Base-by-base conservation (phyloP, 1,140 invertebrate genomes). In the Drosophila ficusphila region DNA sequence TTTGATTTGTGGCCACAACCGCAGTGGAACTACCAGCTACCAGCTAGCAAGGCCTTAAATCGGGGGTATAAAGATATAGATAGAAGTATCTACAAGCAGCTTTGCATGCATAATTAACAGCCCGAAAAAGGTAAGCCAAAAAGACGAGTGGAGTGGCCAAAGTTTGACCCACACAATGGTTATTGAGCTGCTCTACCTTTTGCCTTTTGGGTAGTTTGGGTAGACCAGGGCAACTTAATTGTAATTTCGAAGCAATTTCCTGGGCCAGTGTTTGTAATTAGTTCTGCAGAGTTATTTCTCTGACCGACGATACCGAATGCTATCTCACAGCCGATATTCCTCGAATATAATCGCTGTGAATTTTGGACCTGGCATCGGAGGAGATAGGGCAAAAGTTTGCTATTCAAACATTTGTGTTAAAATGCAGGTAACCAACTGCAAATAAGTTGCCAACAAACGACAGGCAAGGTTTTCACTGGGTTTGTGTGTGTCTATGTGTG, bases 341-440 rank as follows among this genome's bases (percentile, higher is more conserved):
- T 21, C 18, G 16, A 34, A 52, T 21, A 27, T 65, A 68, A 69
- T 68, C 47, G 39, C 39, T 39, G 8, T 11, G 44, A 56, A 51
- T 38, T 74, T 41, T 42, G 9, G n/a, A n/a, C 11, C 31, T 18
- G 41, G 31, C 41, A 60, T 38, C 19, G 29, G 7, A 14, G 5
- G 16, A 57, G 54, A 42, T 57, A 51, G 47, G 27, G 33, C n/a
- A 52, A 75, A 76, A 76, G 47, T 86, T 62, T 56, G 54, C 51
- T 69, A 74, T 88, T 69, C 82, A 86, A 88, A 88, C 56, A 86
- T 81, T 86, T 76, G 69, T 71, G 82, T 77, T 76, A 81, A 81
- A 65, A 62, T 86, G 82, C 69, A 81, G 82, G 77, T 81, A 86
- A 88, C 82, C 81, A 73, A 88, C 68, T 81, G 83, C 75, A 76